phyloP scores from a whole-genome alignment of 2,797 vertebrate species.

The Streptopelia turtur region DNA sequence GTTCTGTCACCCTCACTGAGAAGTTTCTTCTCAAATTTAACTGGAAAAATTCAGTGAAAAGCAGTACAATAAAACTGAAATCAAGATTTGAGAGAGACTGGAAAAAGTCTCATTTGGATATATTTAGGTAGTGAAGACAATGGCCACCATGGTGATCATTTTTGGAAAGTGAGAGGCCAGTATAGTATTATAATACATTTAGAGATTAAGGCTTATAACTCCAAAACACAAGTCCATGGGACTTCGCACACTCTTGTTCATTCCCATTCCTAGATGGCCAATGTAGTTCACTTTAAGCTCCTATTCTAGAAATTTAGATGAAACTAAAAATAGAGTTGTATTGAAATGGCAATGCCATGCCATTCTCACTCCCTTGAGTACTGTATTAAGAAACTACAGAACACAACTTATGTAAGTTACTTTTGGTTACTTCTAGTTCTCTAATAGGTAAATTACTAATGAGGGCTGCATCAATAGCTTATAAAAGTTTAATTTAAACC shows the following conservation, averaged over 20 bases:
- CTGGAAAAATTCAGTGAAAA: background rate
- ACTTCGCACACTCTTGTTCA: background rate
- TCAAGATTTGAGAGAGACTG: background rate
- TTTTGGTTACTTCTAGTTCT: background rate
- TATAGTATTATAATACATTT: background rate
- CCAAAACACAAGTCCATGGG: background rate
- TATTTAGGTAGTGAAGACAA: background rate
- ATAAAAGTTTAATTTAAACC: background rate
- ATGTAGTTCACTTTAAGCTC: background rate
- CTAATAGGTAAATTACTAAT: background rate
- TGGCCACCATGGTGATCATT: background rate
- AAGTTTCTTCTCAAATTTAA: too few relatives aligned
- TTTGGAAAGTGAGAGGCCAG: background rate
- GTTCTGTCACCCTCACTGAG: too few relatives aligned
- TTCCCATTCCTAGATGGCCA: background rate
- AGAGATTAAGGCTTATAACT: background rate
- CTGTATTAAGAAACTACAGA: background rate
- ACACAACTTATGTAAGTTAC: accelerated
- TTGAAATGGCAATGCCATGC: too few relatives aligned
- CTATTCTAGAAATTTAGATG: background rate
- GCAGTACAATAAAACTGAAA: background rate
- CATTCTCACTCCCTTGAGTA: background rate
- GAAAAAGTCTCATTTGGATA: background rate
- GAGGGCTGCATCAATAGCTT: background rate
- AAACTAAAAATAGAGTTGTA: background rate